These are phyloP conservation scores for Heterocephalus glaber DNA, from an alignment of 2,113 vertebrate species.

Conservation along the genomic window DNA sequence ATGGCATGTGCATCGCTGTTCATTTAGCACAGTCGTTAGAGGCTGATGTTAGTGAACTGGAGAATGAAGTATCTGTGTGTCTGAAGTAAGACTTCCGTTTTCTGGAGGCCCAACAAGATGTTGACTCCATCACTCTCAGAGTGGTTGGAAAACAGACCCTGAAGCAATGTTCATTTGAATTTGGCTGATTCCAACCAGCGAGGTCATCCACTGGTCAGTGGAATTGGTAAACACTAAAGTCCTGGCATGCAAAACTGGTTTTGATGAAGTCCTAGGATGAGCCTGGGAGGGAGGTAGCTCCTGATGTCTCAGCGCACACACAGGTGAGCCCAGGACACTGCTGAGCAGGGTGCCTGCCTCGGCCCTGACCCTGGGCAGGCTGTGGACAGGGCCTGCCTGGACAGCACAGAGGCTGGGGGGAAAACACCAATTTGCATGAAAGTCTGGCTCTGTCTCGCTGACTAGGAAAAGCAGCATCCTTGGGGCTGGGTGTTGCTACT, in stretches of 20 bases:
- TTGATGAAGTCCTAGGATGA: neutral
- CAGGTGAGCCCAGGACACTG: neutral
- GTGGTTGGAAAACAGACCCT: neutral
- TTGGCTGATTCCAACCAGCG: neutral
- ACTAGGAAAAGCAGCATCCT: accelerated
- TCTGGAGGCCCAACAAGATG: neutral
- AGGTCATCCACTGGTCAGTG: neutral
- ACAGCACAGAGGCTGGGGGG: neutral
- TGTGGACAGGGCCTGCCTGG: neutral
- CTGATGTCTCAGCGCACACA: accelerated
- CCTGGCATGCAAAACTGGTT: neutral
- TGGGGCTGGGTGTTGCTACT: neutral
- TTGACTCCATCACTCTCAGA: accelerated
- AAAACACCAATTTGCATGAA: accelerated
- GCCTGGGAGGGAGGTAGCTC: neutral
- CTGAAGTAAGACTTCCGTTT: neutral
- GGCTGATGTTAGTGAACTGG: neutral
- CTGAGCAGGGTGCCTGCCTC: neutral
- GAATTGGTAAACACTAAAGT: neutral
- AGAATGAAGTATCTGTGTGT: neutral
- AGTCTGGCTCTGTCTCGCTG: neutral
- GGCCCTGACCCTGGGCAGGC: neutral
- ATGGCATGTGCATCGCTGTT: neutral
- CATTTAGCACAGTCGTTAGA: neutral
- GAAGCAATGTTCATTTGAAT: neutral